Evolutionary conservation across 2,888 invertebrate species (phyloP).

Genomic region (Chrysolina oricalcia): DNA sequence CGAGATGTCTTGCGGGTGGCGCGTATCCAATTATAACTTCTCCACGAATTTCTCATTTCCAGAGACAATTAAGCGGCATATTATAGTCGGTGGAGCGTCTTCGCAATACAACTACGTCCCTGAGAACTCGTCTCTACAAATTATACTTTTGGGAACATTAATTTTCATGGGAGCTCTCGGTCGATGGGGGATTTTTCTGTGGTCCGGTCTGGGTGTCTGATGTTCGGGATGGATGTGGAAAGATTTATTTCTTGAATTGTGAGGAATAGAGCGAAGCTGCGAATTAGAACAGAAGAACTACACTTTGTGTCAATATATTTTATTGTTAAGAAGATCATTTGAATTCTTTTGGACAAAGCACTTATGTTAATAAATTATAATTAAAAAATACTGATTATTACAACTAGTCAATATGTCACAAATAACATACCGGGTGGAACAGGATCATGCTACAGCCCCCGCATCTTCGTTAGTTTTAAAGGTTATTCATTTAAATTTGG

Average conservation of each 20-base stretch:
- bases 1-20: constrained; percentile 63
- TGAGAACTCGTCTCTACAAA: constrained; percentile 72
- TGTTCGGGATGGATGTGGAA: neutral
- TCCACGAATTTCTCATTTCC: constrained; percentile 75
- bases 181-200: constrained; percentile 36
- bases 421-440: no score
- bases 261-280: no score
- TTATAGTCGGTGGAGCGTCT: constrained; percentile 73
- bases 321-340: no score
- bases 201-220: constrained; percentile 15
- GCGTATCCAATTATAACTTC: constrained; percentile 75
- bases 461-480: no score
- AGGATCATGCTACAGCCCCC: no score
- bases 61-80: constrained; percentile 74
- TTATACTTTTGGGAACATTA: constrained; percentile 74
- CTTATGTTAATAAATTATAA: no score
- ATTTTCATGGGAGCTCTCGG: constrained; percentile 70
- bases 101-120: constrained; percentile 68
- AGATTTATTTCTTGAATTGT: constrained; percentile 24
- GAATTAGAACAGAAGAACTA: no score
- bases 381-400: no score
- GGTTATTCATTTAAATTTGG: no score
- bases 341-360: no score
- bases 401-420: no score
- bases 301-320: no score